Conservation (phyloP, 2,797 vertebrate species). For the Adrianichthys oophorus region DNA sequence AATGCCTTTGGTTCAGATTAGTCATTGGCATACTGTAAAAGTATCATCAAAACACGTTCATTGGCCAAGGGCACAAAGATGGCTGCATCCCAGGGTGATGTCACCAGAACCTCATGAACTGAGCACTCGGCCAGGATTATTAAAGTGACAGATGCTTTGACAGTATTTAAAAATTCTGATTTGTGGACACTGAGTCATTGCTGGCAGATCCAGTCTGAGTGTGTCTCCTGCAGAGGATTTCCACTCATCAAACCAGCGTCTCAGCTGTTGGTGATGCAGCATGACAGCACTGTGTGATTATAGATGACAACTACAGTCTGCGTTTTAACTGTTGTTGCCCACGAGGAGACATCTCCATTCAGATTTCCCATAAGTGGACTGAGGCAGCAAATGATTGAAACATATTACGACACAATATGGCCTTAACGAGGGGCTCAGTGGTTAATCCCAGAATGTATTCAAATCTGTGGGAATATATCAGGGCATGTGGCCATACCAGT, state of each 20-base stretch:
- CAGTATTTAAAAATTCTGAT: conserved; percentile 36
- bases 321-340: conserved; percentile 63
- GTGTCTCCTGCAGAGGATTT: conserved; percentile 30
- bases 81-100: conserved; percentile 51
- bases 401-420: conserved; percentile 39
- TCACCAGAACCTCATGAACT: conserved; percentile 24
- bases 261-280: conserved; percentile 31
- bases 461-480: conserved; percentile 24
- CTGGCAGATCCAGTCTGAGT: conserved; percentile 26
- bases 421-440: conserved; percentile 25
- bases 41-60: conserved; percentile 41
- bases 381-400: conserved; percentile 51
- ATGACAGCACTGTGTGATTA: conserved; percentile 43
- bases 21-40: conserved; percentile 24
- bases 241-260: conserved; percentile 35
- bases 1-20: conserved; percentile 5
- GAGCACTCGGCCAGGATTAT: conserved; percentile 34
- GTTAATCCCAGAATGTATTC: conserved; percentile 27
- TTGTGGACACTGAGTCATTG: conserved; percentile 49
- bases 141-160: conserved; percentile 36
- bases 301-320: conserved; percentile 59
- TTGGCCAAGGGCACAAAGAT: conserved; percentile 55
- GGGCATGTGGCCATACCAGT: conserved; percentile 6
- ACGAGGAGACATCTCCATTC: conserved; percentile 40
- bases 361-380: conserved; percentile 38